These are phyloP conservation scores for Mercenaria mercenaria DNA, from an alignment of 1,140 invertebrate species.

Conservation along the genomic window DNA sequence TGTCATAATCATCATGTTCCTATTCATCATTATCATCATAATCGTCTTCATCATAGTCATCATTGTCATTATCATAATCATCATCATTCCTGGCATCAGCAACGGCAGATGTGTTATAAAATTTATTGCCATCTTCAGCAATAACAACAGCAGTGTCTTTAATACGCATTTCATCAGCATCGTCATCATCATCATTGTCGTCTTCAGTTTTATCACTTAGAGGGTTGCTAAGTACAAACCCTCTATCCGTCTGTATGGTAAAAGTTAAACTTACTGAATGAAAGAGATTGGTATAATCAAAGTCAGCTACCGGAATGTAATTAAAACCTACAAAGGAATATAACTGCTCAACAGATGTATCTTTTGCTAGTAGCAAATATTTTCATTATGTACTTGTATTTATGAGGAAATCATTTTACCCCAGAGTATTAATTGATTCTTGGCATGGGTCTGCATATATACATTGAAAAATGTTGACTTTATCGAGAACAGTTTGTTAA, in stretches of 20 bases:
- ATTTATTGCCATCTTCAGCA: not conserved
- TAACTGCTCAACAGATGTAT: not conserved
- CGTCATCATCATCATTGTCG: not conserved
- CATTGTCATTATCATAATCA: not conserved
- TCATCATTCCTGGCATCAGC: not conserved
- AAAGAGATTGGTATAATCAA: no score
- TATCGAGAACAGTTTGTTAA: not conserved
- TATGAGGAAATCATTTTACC: not conserved
- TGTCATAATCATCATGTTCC: not conserved
- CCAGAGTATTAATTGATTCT: not conserved
- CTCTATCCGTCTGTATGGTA: no score
- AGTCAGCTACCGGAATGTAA: no score
- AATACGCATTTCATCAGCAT: not conserved
- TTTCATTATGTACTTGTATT: slow-evolving; percentile 5
- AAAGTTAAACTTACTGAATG: no score
- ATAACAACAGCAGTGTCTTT: not conserved
- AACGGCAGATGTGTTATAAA: not conserved
- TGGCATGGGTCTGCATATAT: not conserved
- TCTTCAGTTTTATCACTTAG: no score
- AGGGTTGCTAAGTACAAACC: no score
- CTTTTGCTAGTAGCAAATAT: slow-evolving; percentile 8
- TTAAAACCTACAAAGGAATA: no score
- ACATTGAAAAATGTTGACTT: slow-evolving; percentile 15
- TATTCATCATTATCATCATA: not conserved
- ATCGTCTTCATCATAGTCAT: not conserved